These are phyloP conservation scores for Archips xylosteana DNA, from an alignment of 2,888 invertebrate species.

Conservation along the genomic window DNA sequence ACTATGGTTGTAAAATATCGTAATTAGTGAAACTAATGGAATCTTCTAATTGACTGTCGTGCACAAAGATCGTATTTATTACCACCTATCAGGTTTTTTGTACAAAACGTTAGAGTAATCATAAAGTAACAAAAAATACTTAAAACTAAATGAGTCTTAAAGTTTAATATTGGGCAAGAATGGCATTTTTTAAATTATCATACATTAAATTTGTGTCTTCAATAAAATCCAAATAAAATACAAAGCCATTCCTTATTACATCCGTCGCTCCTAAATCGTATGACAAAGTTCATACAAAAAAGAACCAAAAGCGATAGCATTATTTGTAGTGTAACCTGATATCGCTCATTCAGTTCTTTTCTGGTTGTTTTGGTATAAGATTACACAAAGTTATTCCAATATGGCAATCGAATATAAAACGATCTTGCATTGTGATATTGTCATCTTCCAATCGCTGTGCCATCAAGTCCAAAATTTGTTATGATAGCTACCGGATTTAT, in stretches of 20 bases:
- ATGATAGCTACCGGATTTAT: constrained; percentile 13
- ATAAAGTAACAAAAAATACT: not conserved
- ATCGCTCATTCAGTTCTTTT: constrained; percentile 82
- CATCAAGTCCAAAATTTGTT: constrained; percentile 20
- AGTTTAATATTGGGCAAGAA: not conserved
- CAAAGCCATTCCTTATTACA: constrained; percentile 55
- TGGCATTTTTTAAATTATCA: not conserved
- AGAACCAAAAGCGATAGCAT: constrained; percentile 68
- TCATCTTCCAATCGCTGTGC: constrained; percentile 43
- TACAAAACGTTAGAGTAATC: not conserved
- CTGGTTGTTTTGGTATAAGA: constrained; percentile 84
- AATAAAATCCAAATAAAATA: constrained; percentile 58
- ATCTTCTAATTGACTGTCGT: constrained; percentile 65
- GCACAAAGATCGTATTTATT: constrained; percentile 66
- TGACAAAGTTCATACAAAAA: constrained; percentile 61
- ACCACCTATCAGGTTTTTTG: constrained; percentile 20
- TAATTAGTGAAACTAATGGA: constrained; percentile 83
- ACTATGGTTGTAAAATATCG: constrained; percentile 75
- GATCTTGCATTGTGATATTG: constrained; percentile 67
- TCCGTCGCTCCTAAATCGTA: constrained; percentile 57
- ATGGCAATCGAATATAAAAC: constrained; percentile 81
- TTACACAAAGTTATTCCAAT: constrained; percentile 84
- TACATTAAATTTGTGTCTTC: not conserved
- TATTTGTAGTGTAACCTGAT: constrained; percentile 78
- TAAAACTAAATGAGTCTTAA: not conserved